Base-by-base conservation (phyloP, 2,888 invertebrate species). In the Mystacides longicornis region DNA sequence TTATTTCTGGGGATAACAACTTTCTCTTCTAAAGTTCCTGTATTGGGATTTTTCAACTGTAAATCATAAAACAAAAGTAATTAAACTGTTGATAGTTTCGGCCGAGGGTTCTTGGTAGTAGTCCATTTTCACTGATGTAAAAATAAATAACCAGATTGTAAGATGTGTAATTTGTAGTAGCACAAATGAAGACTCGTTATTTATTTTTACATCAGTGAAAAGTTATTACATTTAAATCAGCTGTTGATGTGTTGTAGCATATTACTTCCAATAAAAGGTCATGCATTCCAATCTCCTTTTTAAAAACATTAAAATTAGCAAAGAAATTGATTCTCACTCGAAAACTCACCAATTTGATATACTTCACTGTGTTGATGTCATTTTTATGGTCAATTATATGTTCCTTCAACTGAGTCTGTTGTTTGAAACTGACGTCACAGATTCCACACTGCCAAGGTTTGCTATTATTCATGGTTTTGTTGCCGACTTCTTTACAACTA, bases 391-490 rank as follows among this genome's bases (percentile, higher is more conserved):
- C 31, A 37, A 47, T 49, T 16, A 61, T 55, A 23, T 61, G 61
- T 21, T 54, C 55, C 18, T 51, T 51, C 20, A 61, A 27, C 20
- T 59, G 52, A 2, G 21, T 27, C 22, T 57, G 58, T 18, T 51
- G 19, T 20, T 54, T 22, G 48, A 61, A 61, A 23, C 50, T 33
- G 2, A 11, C 31, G 48, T 61, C 61, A 23, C 61, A 61, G 43
- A 61, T 55, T 23, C 61, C 61, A 43, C 61, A 61, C 45, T 59
- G 61, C 61, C 61, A 61, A 4, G 58, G 58, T 19, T 61, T 57
- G 18, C 56, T 45, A 31, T 55, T 58, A 45, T 56, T 53, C 5
- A 47, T 46, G 18, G 52, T 57, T 42, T 56, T 58, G 9, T 52
- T 23, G 16, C 52, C 55, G 2, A 51, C 53, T 50, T 60, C 60